These are phyloP conservation scores for Machimus atricapillus DNA, from an alignment of 2,888 invertebrate genomes.

Conservation along the genomic window DNA sequence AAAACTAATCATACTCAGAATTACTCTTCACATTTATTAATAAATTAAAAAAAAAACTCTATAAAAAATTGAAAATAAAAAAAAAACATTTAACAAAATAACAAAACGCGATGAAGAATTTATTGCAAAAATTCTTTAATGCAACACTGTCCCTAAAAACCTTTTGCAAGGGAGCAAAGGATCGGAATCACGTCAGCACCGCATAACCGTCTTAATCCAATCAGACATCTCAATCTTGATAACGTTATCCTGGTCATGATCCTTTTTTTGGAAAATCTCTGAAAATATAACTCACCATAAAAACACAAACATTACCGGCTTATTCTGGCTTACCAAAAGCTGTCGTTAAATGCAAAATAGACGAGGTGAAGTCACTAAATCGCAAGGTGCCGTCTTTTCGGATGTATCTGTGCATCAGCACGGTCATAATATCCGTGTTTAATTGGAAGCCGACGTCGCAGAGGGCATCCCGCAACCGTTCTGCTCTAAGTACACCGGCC, in stretches of 20 bases:
- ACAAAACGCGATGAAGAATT: slow-evolving; percentile 42
- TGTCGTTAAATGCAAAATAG: slow-evolving; percentile 85
- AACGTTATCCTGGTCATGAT: slow-evolving; percentile 79
- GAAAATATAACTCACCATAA: slow-evolving; percentile 51
- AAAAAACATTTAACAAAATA: slow-evolving; percentile 30
- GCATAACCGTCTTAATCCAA: slow-evolving; percentile 60
- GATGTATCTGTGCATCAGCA: slow-evolving; percentile 86
- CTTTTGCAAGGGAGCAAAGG: neutral
- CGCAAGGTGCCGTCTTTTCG: slow-evolving; percentile 90
- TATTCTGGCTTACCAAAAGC: slow-evolving; percentile 75
- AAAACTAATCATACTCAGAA: neutral
- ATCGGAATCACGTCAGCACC: slow-evolving; percentile 53
- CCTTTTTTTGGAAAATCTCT: slow-evolving; percentile 79
- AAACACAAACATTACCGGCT: slow-evolving; percentile 39
- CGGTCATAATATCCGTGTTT: slow-evolving; percentile 82
- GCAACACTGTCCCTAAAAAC: neutral
- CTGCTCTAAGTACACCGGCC: slow-evolving; percentile 87
- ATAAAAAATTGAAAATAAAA: neutral
- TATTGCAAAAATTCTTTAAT: neutral
- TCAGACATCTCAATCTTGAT: slow-evolving; percentile 83
- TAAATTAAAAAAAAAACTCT: slow-evolving; percentile 10
- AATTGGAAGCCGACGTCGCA: slow-evolving; percentile 88
- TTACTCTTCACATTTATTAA: slow-evolving; percentile 15
- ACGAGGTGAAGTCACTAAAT: slow-evolving; percentile 91
- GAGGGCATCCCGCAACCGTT: slow-evolving; percentile 82